phyloP scores from a whole-genome alignment of 2,888 invertebrate species.

The Galeruca laticollis region DNA sequence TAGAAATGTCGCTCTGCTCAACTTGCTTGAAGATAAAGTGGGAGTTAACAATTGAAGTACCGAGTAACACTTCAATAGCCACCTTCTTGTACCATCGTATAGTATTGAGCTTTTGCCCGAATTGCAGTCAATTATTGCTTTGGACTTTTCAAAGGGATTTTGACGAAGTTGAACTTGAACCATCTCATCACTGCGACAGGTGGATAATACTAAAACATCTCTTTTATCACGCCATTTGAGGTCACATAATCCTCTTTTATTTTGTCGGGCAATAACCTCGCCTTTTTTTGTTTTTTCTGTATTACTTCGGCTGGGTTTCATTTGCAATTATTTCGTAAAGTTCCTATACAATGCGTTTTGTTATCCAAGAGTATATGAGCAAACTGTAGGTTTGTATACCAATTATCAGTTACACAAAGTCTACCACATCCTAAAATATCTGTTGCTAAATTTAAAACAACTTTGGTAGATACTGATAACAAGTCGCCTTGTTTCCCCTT shows the following conservation, averaged over 20 bases:
- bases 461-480: no score
- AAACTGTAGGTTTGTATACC: no score
- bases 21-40: constrained; percentile 39
- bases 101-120: constrained; percentile 50
- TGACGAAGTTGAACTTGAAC: constrained; percentile 43
- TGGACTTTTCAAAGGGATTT: constrained; percentile 31
- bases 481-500: no score
- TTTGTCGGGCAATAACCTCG: constrained; percentile 41
- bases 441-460: no score
- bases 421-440: no score
- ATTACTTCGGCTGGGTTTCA: no score
- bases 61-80: constrained; percentile 48
- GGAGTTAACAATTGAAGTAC: constrained; percentile 44
- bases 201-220: constrained; percentile 55
- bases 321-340: no score
- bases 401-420: no score
- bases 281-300: no score
- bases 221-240: constrained; percentile 56
- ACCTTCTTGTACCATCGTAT: constrained; percentile 54
- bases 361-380: no score
- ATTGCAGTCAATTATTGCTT: constrained; percentile 48
- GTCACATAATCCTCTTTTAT: constrained; percentile 21
- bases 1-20: constrained; percentile 32
- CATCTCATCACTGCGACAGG: constrained; percentile 51
- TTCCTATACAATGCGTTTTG: no score